Evolutionary conservation across 2,888 invertebrate genomes (phyloP), one percentile per base, ranked within the genome.

Genomic region (Hypercompe scribonia): DNA sequence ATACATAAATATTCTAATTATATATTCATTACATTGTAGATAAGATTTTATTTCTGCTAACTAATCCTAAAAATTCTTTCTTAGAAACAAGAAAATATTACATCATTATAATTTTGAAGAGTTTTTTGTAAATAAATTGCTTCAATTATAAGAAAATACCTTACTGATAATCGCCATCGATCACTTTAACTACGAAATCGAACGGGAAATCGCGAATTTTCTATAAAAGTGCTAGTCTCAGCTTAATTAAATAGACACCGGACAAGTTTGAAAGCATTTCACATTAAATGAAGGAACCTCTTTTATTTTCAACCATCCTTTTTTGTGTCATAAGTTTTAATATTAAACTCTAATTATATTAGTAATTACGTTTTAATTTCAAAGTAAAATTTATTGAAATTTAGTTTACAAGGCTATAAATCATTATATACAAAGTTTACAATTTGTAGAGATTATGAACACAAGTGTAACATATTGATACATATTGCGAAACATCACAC

Each of bases 401-500:
- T 1, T 8, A 24, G 24, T 50, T 50, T 24, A 50, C 50, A 50
- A 24, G 24, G 24, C 24, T 50, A n/a, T 0, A 50, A 24, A 21
- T 18, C 18, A 46, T 3, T 46, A 21, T 21, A 36, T 36, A 36
- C 8, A 3, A 36, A 36, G 3, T 7, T 8, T 18, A 46, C 18
- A 13, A 42, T 42, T 15, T n/a, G n/a, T n/a, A n/a, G 42, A 42
- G 50, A 54, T 24, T 2, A n/a, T 54, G n/a, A 68, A 36, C 24
- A 34, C 3, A 2, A 3, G 15, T 36, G n/a, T 7, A 10, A 54
- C 11, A 34, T 34, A 36, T n/a, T 21, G 7, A 10, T 31, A 2
- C 1, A 15, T 39, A n/a, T 66, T 76, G 64, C 66, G 24, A 68
- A 36, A 39, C 68, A 65, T 63, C 70, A 78, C 68, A 73, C 68